Evolutionary conservation across 53 echinoderm and acorn worm species (phyloP).

Genomic region (Echinarachnius parma): DNA sequence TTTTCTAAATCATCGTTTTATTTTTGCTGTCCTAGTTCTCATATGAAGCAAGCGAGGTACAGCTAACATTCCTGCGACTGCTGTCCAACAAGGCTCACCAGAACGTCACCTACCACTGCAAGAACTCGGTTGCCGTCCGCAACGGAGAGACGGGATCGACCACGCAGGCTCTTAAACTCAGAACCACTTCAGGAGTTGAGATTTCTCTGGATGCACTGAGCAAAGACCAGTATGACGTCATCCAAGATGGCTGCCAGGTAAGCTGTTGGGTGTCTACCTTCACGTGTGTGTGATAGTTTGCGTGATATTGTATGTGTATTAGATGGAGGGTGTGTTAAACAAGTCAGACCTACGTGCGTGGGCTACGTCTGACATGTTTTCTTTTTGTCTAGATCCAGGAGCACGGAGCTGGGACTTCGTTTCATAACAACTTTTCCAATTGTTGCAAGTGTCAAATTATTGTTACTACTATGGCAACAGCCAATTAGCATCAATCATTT

Average conservation of each 20-base stretch:
- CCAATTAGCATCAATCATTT: no score
- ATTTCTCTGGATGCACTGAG: slow-evolving; percentile 55
- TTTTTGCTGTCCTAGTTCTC: slow-evolving; percentile 43
- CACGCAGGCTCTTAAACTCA: slow-evolving; percentile 68
- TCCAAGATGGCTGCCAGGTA: slow-evolving; percentile 78
- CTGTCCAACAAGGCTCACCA: slow-evolving; percentile 71
- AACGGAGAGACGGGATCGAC: slow-evolving; percentile 48
- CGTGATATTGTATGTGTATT: no score
- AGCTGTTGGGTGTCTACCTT: no score
- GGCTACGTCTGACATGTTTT: no score
- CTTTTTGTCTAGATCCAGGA: no score
- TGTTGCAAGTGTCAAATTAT: no score
- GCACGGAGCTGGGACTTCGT: no score
- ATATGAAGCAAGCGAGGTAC: slow-evolving; percentile 67
- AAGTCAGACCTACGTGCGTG: no score
- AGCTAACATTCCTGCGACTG: slow-evolving; percentile 92
- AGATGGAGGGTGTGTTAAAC: no score
- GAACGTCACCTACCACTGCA: slow-evolving; percentile 90
- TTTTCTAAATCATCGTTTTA: not conserved
- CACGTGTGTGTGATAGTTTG: no score
- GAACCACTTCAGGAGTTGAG: slow-evolving; percentile 64
- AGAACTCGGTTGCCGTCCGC: slow-evolving; percentile 73
- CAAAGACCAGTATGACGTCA: slow-evolving; percentile 50
- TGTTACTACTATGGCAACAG: no score
- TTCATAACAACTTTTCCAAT: no score